Percentiles rank a stretch among this genome's conserved stretches.
Evolutionary conservation across 2,113 vertebrate genomes (phyloP).

Genomic region (Gallinago media): DNA sequence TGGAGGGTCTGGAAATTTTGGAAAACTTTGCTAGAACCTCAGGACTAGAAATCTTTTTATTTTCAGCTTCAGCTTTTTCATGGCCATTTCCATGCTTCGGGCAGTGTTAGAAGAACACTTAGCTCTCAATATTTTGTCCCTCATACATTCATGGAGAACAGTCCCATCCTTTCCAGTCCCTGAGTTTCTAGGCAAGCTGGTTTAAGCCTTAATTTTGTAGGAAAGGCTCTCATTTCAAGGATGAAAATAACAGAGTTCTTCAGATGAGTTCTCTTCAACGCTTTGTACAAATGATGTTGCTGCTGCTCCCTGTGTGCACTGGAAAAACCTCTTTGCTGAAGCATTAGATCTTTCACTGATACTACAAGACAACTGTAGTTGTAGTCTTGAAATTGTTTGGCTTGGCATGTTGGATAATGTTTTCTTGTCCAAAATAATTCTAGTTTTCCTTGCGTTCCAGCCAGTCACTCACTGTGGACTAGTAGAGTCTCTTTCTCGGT

Average conservation of each 20-base stretch:
- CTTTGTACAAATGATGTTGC: neutral
- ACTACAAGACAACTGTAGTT: neutral
- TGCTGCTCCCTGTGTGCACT: neutral
- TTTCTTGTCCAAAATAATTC: neutral
- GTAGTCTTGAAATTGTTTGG: neutral
- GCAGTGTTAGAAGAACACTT: neutral
- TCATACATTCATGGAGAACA: neutral
- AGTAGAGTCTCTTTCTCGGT: neutral
- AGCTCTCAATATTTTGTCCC: neutral
- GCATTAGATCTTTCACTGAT: neutral
- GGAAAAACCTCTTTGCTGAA: neutral
- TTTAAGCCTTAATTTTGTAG: neutral
- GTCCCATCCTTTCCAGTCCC: neutral
- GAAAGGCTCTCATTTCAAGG: neutral
- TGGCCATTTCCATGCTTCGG: neutral
- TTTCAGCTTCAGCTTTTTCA: neutral
- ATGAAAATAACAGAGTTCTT: neutral
- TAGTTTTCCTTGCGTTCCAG: neutral
- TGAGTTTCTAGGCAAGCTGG: neutral
- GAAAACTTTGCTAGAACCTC: neutral
- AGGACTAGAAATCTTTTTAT: neutral
- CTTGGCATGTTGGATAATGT: neutral
- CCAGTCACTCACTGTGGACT: neutral
- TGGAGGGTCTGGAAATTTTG: neutral
- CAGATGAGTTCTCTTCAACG: neutral